These are phyloP conservation scores for Typhlichthys subterraneus DNA, from an alignment of 2,797 vertebrate species.

Conservation along the genomic window DNA sequence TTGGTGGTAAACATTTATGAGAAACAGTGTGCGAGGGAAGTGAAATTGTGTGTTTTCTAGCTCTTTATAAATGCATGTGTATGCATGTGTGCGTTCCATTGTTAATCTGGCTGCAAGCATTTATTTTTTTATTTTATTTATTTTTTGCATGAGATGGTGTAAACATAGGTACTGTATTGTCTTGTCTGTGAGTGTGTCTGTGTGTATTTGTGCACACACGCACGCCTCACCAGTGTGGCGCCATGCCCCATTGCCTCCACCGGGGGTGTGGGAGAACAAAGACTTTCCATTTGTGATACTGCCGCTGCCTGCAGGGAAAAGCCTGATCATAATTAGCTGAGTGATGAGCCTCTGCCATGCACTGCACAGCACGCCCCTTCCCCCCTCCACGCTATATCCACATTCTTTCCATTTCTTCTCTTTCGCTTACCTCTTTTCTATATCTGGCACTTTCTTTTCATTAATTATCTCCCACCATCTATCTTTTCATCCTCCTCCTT, in stretches of 20 bases:
- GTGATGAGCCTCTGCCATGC: constrained; percentile 80
- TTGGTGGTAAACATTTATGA: constrained; percentile 39
- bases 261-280: constrained; percentile 82
- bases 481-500: not conserved
- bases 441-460: not conserved
- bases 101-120: constrained; percentile 52
- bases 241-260: constrained; percentile 80
- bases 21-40: constrained; percentile 32
- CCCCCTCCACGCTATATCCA: constrained; percentile 57
- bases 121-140: too few relatives aligned
- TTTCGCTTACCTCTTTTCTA: not conserved
- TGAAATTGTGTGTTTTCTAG: constrained; percentile 17
- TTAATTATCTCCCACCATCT: not conserved
- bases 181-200: constrained; percentile 13
- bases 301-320: constrained; percentile 79
- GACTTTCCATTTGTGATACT: constrained; percentile 77
- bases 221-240: constrained; percentile 72
- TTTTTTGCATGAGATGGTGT: not conserved
- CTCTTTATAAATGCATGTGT: constrained; percentile 34
- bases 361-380: constrained; percentile 74
- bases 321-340: constrained; percentile 85
- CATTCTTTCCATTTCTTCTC: not conserved
- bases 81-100: constrained; percentile 37
- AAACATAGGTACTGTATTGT: constrained; percentile 4
- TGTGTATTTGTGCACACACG: constrained; percentile 24